Evolutionary conservation across 2,113 vertebrate genomes (phyloP), one percentile per base, ranked within the genome.

Genomic region (Triplophysa siluroides): DNA sequence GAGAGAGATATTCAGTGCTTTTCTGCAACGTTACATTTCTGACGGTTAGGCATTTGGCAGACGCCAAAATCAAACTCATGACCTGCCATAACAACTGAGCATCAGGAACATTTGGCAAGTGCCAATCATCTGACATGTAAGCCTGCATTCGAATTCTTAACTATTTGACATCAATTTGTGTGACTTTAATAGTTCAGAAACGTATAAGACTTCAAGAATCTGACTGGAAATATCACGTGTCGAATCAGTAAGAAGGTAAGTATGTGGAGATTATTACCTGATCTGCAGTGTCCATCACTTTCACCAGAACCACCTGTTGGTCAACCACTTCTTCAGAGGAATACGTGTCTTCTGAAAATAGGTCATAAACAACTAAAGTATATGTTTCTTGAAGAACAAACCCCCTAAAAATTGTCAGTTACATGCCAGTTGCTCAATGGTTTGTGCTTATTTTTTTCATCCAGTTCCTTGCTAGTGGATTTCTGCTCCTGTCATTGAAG

Each of bases 261-360:
- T n/a, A 33, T 8, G 16, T 19, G 13, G 1, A 60, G 26, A 56
- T 56, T n/a, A 73, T 89, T 91, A 97, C 96, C 95, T 88, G 93
- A 82, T 98, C 96, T 0, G 95, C 95, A 0, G 96, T 97, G 86
- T 98, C 96, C 95, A 97, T 98, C 85, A 97, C 92, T 81, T 93
- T 95, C 87, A 96, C 85, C 80, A 94, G 89, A 73, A 98, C 87
- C 0, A 92, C 90, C 83, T 96, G 95, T 83, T 96, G 95, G 89
- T 97, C 95, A 83, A 98, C 94, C 1, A 89, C 88, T 89, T 96
- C 96, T 84, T 96, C 95, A 0, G 94, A 95, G 58, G 93, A 83
- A 65, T 96, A 98, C 38, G 94, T 95, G 69, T 98, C 96, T 87
- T 98, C 96, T 98, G 87, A n/a, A 92, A 91, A 89, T 33, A 91